Base-by-base conservation (phyloP, 2,888 invertebrate genomes). In the Stenolophus ochropezus region DNA sequence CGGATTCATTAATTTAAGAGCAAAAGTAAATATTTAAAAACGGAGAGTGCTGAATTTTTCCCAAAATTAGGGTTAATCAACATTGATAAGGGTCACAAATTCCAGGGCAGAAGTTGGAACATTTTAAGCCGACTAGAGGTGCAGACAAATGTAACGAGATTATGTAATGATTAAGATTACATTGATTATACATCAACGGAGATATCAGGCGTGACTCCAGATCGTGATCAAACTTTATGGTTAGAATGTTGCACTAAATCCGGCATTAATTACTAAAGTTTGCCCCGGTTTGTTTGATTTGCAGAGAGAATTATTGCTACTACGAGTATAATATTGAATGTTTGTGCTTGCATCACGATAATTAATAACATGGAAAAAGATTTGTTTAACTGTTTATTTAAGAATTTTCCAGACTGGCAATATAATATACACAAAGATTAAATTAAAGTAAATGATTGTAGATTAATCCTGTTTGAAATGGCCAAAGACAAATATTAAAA, bases 111-210 rank as follows among this genome's bases (percentile, higher is more conserved):
- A 56, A 56, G 6, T 56, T 56, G 6, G 6, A 56, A 56, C 21
- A 18, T 53, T 20, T 53, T 53, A 53, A 53, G 56, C 56, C 11
- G 4, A 20, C 20, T 56, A 20, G 56, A 56, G 20, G 20, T 20
- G 21, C 21, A 20, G 56, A 56, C 56, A 21, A 56, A 56, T 56
- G 56, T 56, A 6, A 21, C 20, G 20, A 20, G 56, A 56, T 56
- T 56, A 56, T 56, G 18, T 56, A 56, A 56, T 56, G 21, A 56
- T 56, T 56, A 56, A 18, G 20, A 56, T 56, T 56, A 56, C 56
- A 56, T 56, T 56, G 56, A 56, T 56, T 20, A 21, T 21, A 56
- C 20, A 56, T 56, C 20, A 56, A 21, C 21, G 56, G 4, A 56
- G 56, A 56, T 56, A 20, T 56, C 56, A 56, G 11, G 33, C 33